Base-by-base conservation (phyloP, 2,113 vertebrate species). In the Tupaia tana region DNA sequence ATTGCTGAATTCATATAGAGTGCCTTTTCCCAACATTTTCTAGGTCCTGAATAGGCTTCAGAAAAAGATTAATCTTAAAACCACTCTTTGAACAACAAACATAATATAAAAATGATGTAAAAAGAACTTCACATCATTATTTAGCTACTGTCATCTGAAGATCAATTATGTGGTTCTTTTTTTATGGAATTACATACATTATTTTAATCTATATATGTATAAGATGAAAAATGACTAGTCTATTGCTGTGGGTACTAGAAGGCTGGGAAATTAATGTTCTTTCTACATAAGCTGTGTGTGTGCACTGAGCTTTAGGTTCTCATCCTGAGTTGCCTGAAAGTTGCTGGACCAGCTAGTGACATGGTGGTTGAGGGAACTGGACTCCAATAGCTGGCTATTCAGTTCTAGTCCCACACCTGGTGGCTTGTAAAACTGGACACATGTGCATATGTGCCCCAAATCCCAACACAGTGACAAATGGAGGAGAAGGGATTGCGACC, bases 131-230 rank as follows among this genome's bases (percentile, higher is more conserved):
- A 24, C 94, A 34, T 94, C 61, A 78, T 89, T 83, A 91, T 83
- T 70, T 95, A 59, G 71, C 59, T 77, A 85, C 24, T 82, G 63
- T 78, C 34, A 52, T 88, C 81, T 88, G 58, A 93, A 89, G 67
- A 71, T 77, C 67, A 96, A 66, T 92, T 77, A 87, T n/a, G 43
- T 82, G 69, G 69, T 93, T 96, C 86, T 94, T 95, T 96, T 96
- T 96, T 94, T 97, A 64, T 82, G 64, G 56, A 78, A 90, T 84
- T 97, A 74, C 64, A 82, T 90, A 58, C 7, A 66, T 91, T 81
- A 94, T 91, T 94, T 96, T 93, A 92, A 64, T 29, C 7, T 69
- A 29, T 92, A 20, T 85, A 31, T 90, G 29, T 83, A 78, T 74
- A 69, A 73, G 63, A 70, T 80, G 74, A 92, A 96, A 95, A 96